These are phyloP conservation scores for Zygogramma bicolorata DNA, from an alignment of 2,888 invertebrate genomes.

Conservation along the genomic window DNA sequence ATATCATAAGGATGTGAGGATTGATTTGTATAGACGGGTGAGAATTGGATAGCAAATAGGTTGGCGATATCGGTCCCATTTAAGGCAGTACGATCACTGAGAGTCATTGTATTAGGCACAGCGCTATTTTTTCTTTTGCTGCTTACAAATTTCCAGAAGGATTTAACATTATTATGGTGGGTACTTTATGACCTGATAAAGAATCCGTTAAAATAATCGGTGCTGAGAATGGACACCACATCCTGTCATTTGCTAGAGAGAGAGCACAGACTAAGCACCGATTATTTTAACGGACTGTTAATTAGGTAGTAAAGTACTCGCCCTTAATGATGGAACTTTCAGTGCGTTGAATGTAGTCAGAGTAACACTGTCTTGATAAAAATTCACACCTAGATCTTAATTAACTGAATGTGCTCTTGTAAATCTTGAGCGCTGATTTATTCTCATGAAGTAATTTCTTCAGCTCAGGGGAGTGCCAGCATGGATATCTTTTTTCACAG, in stretches of 20 bases:
- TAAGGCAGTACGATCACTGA: too few species aligned
- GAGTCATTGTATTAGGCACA: background rate
- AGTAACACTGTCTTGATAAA: conserved; percentile 16
- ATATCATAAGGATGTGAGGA: background rate
- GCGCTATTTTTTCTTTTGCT: conserved; percentile 3
- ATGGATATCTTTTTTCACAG: too few species aligned
- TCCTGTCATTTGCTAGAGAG: too few species aligned
- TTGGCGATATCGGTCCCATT: too few species aligned
- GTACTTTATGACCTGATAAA: too few species aligned
- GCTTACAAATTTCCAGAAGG: conserved; percentile 20
- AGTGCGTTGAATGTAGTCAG: conserved; percentile 17
- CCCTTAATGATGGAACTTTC: conserved; percentile 7
- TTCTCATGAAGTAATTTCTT: conserved; percentile 16
- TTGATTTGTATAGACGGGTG: background rate
- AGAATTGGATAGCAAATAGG: conserved; percentile 21
- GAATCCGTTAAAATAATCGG: too few species aligned
- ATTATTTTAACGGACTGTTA: too few species aligned
- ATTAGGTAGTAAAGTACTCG: too few species aligned
- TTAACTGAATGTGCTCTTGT: conserved; percentile 7
- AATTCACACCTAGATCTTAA: conserved; percentile 21
- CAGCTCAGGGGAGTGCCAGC: conserved; percentile 7
- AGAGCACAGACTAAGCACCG: too few species aligned
- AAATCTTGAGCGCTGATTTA: conserved; percentile 21
- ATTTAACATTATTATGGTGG: conserved; percentile 24
- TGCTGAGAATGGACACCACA: too few species aligned